Evolutionary conservation across 2,797 vertebrate genomes (phyloP), one percentile per base, ranked within the genome.

Genomic region (Myripristis murdjan): DNA sequence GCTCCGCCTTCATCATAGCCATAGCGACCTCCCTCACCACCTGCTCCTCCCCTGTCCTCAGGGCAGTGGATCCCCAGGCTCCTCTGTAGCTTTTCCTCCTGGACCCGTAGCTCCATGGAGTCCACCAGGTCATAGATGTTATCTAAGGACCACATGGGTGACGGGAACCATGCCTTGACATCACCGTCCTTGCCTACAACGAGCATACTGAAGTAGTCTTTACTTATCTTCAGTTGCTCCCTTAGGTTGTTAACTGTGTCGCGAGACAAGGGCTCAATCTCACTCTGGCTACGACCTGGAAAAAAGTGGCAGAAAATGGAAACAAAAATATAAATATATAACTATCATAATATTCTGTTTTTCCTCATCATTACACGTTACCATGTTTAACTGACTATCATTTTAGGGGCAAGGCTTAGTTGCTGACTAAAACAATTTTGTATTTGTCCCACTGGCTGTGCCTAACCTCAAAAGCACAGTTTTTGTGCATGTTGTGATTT

Each of bases 91-190:
- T 78, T 93, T 60, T 90, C 85, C 69, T 96, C 95, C 78, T 94
- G 89, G 2, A 91, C 85, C 2, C 94, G 91, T 28, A 89, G 89
- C 71, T 95, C 95, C 90, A 87, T 90, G 37, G 94, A 95, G 81
- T 95, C 95, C 76, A 95, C 93, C 64, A 95, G 90, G 78, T 95
- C 95, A 1, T 95, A 95, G 70, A 95, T 66, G 77, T 71, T 95
- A 41, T 93, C 91, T 82, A 95, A 58, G 12, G 94, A 93, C 95
- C 95, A 96, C 82, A 94, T 69, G 39, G 95, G 93, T 0, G 95
- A 93, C 0, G 92, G 78, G 84, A 93, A 95, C 95, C 95, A 95
- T 0, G 93, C 90, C 77, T 94, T 94, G 48, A 95, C 89, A 0
- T 94, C 88, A 0, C 94, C 85, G 0, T 95, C 94, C 72, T 96